Conservation (phyloP, 2,797 vertebrate species). For the Acanthurus tractus region DNA sequence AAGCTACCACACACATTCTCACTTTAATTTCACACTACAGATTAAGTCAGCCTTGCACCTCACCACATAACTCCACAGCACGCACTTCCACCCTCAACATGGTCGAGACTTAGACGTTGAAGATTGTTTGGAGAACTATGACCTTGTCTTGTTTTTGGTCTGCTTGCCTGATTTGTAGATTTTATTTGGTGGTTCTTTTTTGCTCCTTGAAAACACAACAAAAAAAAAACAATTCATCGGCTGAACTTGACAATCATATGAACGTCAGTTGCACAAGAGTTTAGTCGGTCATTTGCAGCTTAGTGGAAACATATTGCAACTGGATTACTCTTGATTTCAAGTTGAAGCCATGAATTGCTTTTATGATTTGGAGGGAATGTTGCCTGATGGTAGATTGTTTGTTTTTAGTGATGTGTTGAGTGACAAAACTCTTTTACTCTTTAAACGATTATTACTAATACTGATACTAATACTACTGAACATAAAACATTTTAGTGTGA, state of each 20-base stretch:
- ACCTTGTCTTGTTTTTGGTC: constrained; percentile 67
- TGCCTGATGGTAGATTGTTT: constrained; percentile 76
- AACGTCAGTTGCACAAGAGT: constrained; percentile 20
- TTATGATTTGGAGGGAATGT: constrained; percentile 80
- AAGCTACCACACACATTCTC: constrained; percentile 87
- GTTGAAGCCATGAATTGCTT: constrained; percentile 80
- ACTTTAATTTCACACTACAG: constrained; percentile 81
- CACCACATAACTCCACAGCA: constrained; percentile 48
- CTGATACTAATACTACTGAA: constrained; percentile 58
- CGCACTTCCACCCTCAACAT: constrained; percentile 31
- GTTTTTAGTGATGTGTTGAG: constrained; percentile 70
- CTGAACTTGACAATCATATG: constrained; percentile 60
- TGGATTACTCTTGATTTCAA: constrained; percentile 64
- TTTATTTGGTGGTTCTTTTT: constrained; percentile 66
- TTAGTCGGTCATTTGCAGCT: background rate
- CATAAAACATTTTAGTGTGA: constrained; percentile 39
- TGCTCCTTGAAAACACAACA: constrained; percentile 58
- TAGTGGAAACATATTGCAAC: constrained; percentile 9
- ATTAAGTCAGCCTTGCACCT: constrained; percentile 50
- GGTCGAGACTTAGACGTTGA: constrained; percentile 3
- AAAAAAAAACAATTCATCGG: constrained; percentile 70
- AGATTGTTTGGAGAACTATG: constrained; percentile 13
- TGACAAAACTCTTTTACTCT: constrained; percentile 24
- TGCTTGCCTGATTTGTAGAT: constrained; percentile 76
- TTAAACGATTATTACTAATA: constrained; percentile 44